Evolutionary conservation across 2,888 invertebrate species (phyloP).

Genomic region (Hydriomena furcata): DNA sequence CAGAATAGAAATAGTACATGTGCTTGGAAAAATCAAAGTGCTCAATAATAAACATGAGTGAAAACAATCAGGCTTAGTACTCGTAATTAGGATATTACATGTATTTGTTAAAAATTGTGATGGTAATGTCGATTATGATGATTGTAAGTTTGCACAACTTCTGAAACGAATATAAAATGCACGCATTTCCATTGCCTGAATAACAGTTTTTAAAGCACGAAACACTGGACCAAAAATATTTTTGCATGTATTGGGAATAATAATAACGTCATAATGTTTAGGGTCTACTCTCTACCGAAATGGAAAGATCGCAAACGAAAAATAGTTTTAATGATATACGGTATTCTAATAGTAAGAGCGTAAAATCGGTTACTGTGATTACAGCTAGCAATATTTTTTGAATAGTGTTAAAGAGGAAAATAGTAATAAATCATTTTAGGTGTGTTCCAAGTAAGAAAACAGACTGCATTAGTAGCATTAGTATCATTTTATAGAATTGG

Average conservation of each 20-base stretch:
- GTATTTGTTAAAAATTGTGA: background rate
- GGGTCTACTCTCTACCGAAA: background rate
- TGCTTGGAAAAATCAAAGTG: slow-evolving; percentile 12
- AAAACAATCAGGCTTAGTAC: slow-evolving; percentile 3
- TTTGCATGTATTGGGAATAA: slow-evolving; percentile 18
- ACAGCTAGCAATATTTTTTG: slow-evolving; percentile 28
- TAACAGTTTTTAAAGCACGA: slow-evolving; percentile 8
- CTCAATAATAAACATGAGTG: slow-evolving; percentile 4
- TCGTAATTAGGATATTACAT: background rate
- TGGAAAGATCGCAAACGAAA: slow-evolving; percentile 1
- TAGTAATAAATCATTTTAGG: slow-evolving; percentile 16
- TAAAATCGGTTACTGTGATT: slow-evolving; percentile 26
- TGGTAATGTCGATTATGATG: background rate
- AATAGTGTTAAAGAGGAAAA: slow-evolving; percentile 23
- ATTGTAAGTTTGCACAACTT: slow-evolving; percentile 1
- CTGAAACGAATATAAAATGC: background rate
- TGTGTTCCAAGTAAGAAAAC: slow-evolving; percentile 12
- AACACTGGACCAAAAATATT: slow-evolving; percentile 26
- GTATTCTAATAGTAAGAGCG: slow-evolving; percentile 18
- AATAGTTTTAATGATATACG: slow-evolving; percentile 25
- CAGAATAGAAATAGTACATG: slow-evolving; percentile 3
- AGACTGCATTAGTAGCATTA: slow-evolving; percentile 12
- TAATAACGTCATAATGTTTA: slow-evolving; percentile 1
- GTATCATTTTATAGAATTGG: slow-evolving; percentile 10
- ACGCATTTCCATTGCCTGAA: background rate